Percentiles rank a stretch among this genome's conserved stretches.
Conservation (phyloP, 2,888 invertebrate species). For the Dendrolimus pini region DNA sequence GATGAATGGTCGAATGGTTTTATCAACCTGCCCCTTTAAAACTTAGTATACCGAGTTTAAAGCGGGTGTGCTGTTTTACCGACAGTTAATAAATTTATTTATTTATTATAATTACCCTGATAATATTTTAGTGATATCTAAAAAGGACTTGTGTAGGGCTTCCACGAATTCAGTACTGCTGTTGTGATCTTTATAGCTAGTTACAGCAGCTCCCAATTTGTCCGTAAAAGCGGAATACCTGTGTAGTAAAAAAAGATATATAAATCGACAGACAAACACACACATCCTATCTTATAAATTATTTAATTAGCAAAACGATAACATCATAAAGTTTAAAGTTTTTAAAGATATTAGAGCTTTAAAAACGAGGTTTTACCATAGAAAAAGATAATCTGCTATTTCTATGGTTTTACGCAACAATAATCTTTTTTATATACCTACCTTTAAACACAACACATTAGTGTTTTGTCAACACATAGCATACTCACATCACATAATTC, state of each 20-base stretch:
- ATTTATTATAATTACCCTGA: constrained; percentile 29
- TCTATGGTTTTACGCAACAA: too few relatives aligned
- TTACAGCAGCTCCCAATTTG: constrained; percentile 88
- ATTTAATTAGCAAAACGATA: background rate
- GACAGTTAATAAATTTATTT: background rate
- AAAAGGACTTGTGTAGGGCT: constrained; percentile 82
- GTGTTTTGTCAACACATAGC: too few relatives aligned
- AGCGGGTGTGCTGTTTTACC: too few relatives aligned
- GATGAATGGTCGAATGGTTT: background rate
- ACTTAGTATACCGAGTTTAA: too few relatives aligned
- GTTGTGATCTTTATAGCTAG: constrained; percentile 84
- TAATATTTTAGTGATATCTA: constrained; percentile 78
- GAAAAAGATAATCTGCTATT: too few relatives aligned
- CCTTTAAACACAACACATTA: too few relatives aligned
- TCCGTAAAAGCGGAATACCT: constrained; percentile 93
- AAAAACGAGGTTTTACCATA: too few relatives aligned
- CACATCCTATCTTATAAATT: background rate
- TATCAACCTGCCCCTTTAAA: background rate
- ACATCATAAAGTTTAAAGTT: background rate
- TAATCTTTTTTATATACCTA: too few relatives aligned
- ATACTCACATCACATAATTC: too few relatives aligned
- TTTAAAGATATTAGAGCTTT: background rate
- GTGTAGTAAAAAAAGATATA: constrained; percentile 16
- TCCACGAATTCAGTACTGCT: constrained; percentile 84
- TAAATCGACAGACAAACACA: background rate